Percentiles rank a stretch among this genome's conserved stretches.
phyloP scores from a whole-genome alignment of 1,140 invertebrate species.

The Drosophila melanica region DNA sequence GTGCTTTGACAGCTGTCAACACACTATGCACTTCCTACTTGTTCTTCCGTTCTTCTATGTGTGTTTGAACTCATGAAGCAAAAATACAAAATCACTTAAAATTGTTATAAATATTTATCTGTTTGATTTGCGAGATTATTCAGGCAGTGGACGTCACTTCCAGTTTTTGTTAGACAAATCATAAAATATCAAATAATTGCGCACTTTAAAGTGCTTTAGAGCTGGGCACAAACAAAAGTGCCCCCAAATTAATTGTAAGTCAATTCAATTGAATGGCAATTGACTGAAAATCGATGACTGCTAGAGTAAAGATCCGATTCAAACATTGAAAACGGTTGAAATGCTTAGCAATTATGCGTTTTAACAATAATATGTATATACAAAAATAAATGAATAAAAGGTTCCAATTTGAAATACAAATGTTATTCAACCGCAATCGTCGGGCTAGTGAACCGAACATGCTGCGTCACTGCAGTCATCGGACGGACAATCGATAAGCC shows the following conservation, averaged over 20 bases:
- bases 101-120: constrained; percentile 3
- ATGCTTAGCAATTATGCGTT: constrained; percentile 45
- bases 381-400: not conserved
- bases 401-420: constrained; percentile 34
- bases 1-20: constrained; percentile 18
- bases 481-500: constrained; percentile 11
- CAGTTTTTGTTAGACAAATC: constrained; percentile 24
- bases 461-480: constrained; percentile 14
- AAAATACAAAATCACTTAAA: not conserved
- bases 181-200: constrained; percentile 63
- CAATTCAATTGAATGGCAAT: constrained; percentile 28
- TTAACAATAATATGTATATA: constrained; percentile 1
- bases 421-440: constrained; percentile 66
- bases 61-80: constrained; percentile 4
- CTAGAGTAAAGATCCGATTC: constrained; percentile 19
- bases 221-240: constrained; percentile 49
- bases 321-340: constrained; percentile 10
- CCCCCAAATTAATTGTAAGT: constrained; percentile 26
- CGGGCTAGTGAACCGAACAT: constrained; percentile 20
- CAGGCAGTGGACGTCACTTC: constrained; percentile 26
- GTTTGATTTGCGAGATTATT: constrained; percentile 5
- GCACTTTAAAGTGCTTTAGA: constrained; percentile 68
- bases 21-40: constrained; percentile 22
- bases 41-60: constrained; percentile 5
- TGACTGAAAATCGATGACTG: constrained; percentile 33